Conservation (phyloP, 2,113 vertebrate species). For the Elaphurus davidianus region DNA sequence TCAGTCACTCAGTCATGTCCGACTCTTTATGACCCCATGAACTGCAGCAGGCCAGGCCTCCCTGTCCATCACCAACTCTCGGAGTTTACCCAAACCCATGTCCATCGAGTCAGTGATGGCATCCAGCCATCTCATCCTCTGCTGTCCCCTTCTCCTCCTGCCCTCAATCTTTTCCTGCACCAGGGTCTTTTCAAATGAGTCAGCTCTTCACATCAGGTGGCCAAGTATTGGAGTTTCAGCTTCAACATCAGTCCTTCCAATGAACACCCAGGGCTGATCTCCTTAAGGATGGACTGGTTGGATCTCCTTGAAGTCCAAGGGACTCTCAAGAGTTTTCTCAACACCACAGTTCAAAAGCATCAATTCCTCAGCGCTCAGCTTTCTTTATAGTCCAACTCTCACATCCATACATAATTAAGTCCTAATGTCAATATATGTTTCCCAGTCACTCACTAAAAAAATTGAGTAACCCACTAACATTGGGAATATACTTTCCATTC, state of each 20-base stretch:
- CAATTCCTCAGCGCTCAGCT: neutral
- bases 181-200: neutral
- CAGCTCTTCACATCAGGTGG: neutral
- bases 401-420: neutral
- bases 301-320: neutral
- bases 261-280: neutral
- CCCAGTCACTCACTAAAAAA: neutral
- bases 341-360: neutral
- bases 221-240: neutral
- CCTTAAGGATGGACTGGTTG: neutral
- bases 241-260: neutral
- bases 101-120: neutral
- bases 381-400: neutral
- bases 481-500: neutral
- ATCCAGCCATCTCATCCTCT: neutral
- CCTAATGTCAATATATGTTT: neutral
- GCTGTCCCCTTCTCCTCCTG: neutral
- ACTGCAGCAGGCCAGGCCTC: fast-evolving
- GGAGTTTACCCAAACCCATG: neutral
- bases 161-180: neutral
- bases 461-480: neutral
- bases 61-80: neutral
- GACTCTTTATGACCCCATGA: fast-evolving
- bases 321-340: neutral
- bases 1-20: neutral